Conservation (phyloP, 2,888 invertebrate species). For the Euclidia mi region DNA sequence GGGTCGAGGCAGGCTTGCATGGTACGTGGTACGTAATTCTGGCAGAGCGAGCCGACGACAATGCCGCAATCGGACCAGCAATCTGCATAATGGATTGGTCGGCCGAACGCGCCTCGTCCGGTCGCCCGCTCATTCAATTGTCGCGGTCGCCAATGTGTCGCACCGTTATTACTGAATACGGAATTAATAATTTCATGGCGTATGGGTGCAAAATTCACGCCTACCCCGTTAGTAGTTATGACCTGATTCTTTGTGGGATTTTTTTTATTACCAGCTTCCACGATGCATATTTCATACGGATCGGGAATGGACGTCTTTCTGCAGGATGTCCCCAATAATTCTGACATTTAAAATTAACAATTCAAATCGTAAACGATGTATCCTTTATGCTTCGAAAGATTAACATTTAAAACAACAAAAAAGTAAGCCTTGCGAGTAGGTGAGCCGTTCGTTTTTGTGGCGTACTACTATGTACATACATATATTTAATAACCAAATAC, state of each 20-base stretch:
- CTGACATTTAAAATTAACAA: too few species aligned
- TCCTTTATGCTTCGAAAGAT: too few species aligned
- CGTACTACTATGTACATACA: too few species aligned
- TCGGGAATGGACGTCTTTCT: too few species aligned
- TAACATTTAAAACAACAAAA: too few species aligned
- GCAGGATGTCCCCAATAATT: too few species aligned
- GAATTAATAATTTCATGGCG: conserved; percentile 82
- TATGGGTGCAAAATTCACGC: conserved; percentile 43
- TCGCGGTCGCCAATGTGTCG: conserved; percentile 85
- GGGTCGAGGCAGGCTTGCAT: conserved; percentile 49
- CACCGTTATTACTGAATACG: conserved; percentile 84
- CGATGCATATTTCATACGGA: too few species aligned
- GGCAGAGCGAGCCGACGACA: conserved; percentile 81
- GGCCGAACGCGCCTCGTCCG: conserved; percentile 81
- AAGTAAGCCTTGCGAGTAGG: too few species aligned
- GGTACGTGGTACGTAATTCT: conserved; percentile 74
- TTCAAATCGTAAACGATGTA: too few species aligned
- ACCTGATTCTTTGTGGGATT: background rate
- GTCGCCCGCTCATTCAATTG: conserved; percentile 87
- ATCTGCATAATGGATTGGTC: conserved; percentile 90
- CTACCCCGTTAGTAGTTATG: conserved; percentile 34
- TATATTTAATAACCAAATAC: too few species aligned
- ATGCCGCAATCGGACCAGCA: conserved; percentile 88
- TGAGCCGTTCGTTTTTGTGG: too few species aligned
- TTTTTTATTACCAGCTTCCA: background rate